Percentiles rank a stretch among this genome's conserved stretches.
Conservation (phyloP, 2,888 invertebrate genomes). For the Pyrgus malvae region DNA sequence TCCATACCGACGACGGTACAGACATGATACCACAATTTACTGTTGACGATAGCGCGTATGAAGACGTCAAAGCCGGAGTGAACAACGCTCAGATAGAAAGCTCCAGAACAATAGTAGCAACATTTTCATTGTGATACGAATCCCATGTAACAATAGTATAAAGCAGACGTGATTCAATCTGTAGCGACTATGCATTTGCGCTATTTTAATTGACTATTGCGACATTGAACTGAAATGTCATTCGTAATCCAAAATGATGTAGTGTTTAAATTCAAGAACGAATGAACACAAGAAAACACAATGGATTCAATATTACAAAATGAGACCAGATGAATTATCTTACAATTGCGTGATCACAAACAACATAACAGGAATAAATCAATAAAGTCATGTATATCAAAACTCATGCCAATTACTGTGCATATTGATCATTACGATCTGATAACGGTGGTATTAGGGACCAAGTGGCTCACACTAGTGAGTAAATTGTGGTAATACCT, state of each 20-base stretch:
- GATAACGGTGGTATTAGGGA: no score
- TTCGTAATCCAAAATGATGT: slow-evolving; percentile 24
- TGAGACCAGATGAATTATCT: slow-evolving; percentile 54
- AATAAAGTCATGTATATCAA: no score
- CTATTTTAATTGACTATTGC: slow-evolving; percentile 32
- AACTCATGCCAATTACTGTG: no score
- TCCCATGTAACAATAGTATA: slow-evolving; percentile 41
- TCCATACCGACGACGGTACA: slow-evolving; percentile 77
- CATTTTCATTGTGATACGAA: slow-evolving; percentile 62
- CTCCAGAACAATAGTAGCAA: slow-evolving; percentile 66
- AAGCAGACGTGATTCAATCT: slow-evolving; percentile 28
- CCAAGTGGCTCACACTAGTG: no score
- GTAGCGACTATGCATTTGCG: slow-evolving; percentile 30
- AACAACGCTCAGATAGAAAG: slow-evolving; percentile 64
- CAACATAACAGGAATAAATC: no score
- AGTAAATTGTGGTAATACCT: no score
- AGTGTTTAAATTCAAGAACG: slow-evolving; percentile 14
- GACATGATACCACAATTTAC: slow-evolving; percentile 80
- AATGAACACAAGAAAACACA: slow-evolving; percentile 28
- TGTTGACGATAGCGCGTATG: slow-evolving; percentile 71
- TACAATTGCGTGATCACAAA: no score
- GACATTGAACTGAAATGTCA: slow-evolving; percentile 20
- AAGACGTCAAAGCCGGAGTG: slow-evolving; percentile 69
- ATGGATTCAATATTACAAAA: slow-evolving; percentile 41
- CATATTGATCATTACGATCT: no score